Base-by-base conservation (phyloP, 2,113 vertebrate species). In the Rhineura floridana region DNA sequence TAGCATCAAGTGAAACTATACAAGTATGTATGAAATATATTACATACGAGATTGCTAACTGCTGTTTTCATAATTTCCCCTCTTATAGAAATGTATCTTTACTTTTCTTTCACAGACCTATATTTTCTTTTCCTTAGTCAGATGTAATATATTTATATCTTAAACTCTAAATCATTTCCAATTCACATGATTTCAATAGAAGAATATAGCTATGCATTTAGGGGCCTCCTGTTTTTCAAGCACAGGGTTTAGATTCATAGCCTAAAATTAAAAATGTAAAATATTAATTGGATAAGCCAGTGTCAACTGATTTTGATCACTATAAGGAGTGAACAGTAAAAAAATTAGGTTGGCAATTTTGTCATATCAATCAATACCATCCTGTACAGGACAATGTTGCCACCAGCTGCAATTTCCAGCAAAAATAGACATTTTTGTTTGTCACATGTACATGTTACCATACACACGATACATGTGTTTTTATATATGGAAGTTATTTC, bases 1-100 rank as follows among this genome's bases (percentile, higher is more conserved):
- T 78, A 48, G 3, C 87, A 23, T 84, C 42, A 77, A 9, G 55
- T 46, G n/a, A 4, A 85, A 44, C 21, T 39, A 6, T 44, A 87
- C 13, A 87, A 90, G 87, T 62, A 39, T 50, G 15, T 86, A 21
- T 12, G 46, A 80, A 90, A 91, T 91, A 0, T 28, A 25, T 59
- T 19, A 46, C 28, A 19, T 0, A 1, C 2, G 0, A 36, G 0
- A 2, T 15, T 86, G 1, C 48, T 69, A 83, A 69, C 72, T 81
- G 84, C n/a, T 85, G 81, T 70, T 13, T 78, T 59, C 89, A 3
- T 25, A 7, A 33, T 25, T 86, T 86, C 86, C 13, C 87, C 81
- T n/a, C 12, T 52, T 65, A 44, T 7, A 48, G 19, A 63, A 91
- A n/a, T 85, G 12, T 70, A 87, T 62, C n/a, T 76, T 85, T 11